Evolutionary conservation across 2,113 vertebrate species (phyloP), one percentile per base, ranked within the genome.

Genomic region (Steatornis caripensis): DNA sequence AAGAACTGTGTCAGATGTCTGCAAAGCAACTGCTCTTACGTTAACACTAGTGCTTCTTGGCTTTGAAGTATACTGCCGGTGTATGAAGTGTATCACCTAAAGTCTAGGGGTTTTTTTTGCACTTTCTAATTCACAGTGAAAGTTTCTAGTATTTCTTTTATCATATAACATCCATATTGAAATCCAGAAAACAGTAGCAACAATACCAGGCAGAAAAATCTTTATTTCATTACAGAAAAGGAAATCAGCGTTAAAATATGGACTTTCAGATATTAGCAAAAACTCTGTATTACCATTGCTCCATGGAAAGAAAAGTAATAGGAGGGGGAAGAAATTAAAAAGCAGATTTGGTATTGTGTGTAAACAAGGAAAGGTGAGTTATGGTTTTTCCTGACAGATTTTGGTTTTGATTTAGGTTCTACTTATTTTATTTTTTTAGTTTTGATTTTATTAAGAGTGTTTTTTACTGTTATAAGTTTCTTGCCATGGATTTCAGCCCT

Each of bases 21-120:
- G 62, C 84, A 96, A 93, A 93, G 82, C 77, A 95, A 90, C 86
- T 53, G 54, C 93, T 95, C 92, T 90, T 96, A 88, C 23, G 87
- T 82, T 74, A 94, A 79, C 92, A 77, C 46, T 57, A n/a, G 41
- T 78, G 72, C 39, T 85, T 76, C 41, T 76, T 77, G 51, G 27
- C 84, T 91, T 97, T 85, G 74, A 94, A 87, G 69, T 32, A 15
- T 29, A 16, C 24, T 76, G 15, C 17, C 36, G 89, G 77, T 58
- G 17, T 54, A 62, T 39, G 22, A 91, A 82, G 30, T 32, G 2
- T 37, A 41, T 72, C 83, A 57, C 32, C 39, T 92, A 12, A 70
- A 82, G 24, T 57, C 60, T 55, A 48, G n/a, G 32, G 14, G 0
- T 27, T 51, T 51, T 0, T 39, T 68, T 70, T 71, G 3, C 29